Percentiles rank a stretch among this genome's conserved stretches.
These are phyloP conservation scores for Lamprologus ornatipinnis DNA, from an alignment of 2,113 vertebrate species.

Conservation along the genomic window DNA sequence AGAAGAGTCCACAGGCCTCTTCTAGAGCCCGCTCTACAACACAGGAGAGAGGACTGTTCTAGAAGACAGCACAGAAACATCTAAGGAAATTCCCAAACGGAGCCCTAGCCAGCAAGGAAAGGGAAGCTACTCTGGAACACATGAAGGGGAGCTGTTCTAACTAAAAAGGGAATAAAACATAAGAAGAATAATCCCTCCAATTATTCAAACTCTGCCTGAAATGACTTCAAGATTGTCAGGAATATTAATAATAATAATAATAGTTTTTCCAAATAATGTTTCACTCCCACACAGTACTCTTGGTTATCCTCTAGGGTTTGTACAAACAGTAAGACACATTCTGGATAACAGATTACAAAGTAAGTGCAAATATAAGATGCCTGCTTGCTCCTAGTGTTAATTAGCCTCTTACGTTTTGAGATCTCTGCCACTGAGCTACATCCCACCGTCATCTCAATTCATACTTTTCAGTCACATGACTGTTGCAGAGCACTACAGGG, in stretches of 20 bases:
- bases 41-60: background rate
- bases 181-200: background rate
- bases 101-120: background rate
- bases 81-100: background rate
- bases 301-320: background rate
- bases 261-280: background rate
- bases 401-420: background rate
- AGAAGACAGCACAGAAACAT: background rate
- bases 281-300: background rate
- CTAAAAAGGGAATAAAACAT: background rate
- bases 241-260: background rate
- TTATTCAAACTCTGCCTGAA: background rate
- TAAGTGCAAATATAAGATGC: background rate
- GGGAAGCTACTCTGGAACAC: background rate
- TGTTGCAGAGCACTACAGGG: background rate
- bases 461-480: background rate
- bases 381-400: background rate
- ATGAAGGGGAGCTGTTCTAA: background rate
- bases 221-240: background rate
- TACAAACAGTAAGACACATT: background rate
- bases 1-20: background rate
- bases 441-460: background rate
- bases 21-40: conserved; percentile 2
- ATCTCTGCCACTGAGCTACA: background rate
- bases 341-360: background rate